These are phyloP conservation scores for Cheilosia urbana DNA, from an alignment of 2,888 invertebrate species.

Conservation along the genomic window DNA sequence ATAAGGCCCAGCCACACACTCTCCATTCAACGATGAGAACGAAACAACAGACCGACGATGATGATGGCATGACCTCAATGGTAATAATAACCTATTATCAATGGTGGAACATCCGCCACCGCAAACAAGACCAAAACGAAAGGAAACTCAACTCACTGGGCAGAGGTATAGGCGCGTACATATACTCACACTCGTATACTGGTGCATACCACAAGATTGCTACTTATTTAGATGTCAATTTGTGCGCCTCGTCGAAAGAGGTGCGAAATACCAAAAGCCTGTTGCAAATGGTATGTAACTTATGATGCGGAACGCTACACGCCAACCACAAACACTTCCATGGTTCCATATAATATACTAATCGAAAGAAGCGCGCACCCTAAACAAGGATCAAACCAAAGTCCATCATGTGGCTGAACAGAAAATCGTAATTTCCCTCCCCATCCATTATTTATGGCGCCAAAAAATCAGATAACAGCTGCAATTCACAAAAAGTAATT, in stretches of 20 bases:
- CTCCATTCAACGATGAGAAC: conserved; percentile 38
- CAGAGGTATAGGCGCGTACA: conserved; percentile 1
- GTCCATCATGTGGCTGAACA: conserved; percentile 38
- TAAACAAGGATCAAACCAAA: conserved; percentile 22
- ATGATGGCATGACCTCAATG: conserved; percentile 74
- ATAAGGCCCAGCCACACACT: conserved; percentile 32
- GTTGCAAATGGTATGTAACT: conserved; percentile 30
- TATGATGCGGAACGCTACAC: conserved; percentile 56
- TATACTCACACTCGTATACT: neutral
- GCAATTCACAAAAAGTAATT: conserved; percentile 76
- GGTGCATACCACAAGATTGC: conserved; percentile 25
- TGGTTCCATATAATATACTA: conserved; percentile 18
- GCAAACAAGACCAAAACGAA: conserved; percentile 65
- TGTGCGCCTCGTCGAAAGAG: conserved; percentile 52
- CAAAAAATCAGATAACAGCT: conserved; percentile 76
- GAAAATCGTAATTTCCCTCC: conserved; percentile 63
- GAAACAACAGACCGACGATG: conserved; percentile 28
- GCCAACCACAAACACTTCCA: conserved; percentile 44
- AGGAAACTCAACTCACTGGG: conserved; percentile 43
- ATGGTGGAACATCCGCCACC: conserved; percentile 76
- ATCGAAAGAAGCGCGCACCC: conserved; percentile 57
- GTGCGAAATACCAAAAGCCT: conserved; percentile 64
- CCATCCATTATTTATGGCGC: conserved; percentile 75
- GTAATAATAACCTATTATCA: conserved; percentile 74
- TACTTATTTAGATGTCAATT: conserved; percentile 74